Conservation (phyloP, 2,888 invertebrate genomes). For the Lycia hirtaria region DNA sequence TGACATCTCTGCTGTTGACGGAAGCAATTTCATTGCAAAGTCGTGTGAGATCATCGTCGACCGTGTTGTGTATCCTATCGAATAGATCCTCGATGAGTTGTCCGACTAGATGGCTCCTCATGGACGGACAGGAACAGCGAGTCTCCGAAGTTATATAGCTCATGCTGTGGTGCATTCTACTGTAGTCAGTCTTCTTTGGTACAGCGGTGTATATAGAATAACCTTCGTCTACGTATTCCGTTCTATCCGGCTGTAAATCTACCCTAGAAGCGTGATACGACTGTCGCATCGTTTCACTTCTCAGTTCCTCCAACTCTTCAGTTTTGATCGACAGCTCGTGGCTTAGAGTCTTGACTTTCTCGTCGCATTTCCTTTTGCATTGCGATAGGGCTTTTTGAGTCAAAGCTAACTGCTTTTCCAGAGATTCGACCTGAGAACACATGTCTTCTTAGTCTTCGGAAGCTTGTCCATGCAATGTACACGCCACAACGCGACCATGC, state of each 20-base stretch:
- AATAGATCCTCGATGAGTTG: slow-evolving; percentile 80
- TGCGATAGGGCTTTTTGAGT: slow-evolving; percentile 84
- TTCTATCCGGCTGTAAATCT: slow-evolving; percentile 77
- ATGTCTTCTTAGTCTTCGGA: slow-evolving; percentile 71
- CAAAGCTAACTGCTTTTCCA: slow-evolving; percentile 84
- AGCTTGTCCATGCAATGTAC: slow-evolving; percentile 72
- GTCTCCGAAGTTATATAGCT: slow-evolving; percentile 75
- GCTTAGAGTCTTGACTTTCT: slow-evolving; percentile 84
- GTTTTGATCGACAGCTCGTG: slow-evolving; percentile 85
- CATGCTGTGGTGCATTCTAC: slow-evolving; percentile 81
- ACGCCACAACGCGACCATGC: slow-evolving; percentile 60
- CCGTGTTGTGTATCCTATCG: slow-evolving; percentile 74
- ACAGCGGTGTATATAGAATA: slow-evolving; percentile 79
- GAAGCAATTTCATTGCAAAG: slow-evolving; percentile 72
- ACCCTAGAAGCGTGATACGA: slow-evolving; percentile 75
- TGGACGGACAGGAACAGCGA: slow-evolving; percentile 76
- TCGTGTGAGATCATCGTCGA: slow-evolving; percentile 73
- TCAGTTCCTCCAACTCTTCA: slow-evolving; percentile 79
- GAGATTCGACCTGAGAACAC: slow-evolving; percentile 85
- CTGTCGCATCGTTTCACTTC: slow-evolving; percentile 76
- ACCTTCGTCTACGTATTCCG: slow-evolving; percentile 79
- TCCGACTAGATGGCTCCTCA: slow-evolving; percentile 78
- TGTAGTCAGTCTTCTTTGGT: slow-evolving; percentile 79
- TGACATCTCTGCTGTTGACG: slow-evolving; percentile 63
- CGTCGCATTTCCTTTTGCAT: slow-evolving; percentile 82